Conservation (phyloP, 2,888 invertebrate genomes). For the Dusona sp. region DNA sequence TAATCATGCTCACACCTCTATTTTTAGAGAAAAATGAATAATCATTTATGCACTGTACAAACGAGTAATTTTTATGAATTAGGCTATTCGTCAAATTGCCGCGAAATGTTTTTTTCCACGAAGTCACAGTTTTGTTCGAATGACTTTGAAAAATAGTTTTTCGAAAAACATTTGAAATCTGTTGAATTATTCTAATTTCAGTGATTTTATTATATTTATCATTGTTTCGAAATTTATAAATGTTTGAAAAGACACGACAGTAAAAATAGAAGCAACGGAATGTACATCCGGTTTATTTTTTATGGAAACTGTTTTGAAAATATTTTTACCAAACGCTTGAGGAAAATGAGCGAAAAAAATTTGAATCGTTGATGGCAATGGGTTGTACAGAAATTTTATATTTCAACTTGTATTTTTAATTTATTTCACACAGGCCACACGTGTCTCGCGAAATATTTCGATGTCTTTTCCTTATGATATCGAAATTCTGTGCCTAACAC, state of each 20-base stretch:
- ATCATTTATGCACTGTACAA: not conserved
- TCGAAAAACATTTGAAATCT: not conserved
- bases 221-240: not conserved
- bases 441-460: not conserved
- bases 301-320: not conserved
- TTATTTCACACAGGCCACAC: not conserved
- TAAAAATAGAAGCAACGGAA: no score
- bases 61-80: not conserved
- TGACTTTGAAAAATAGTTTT: not conserved
- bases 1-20: constrained; percentile 32
- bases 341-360: no score
- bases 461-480: not conserved
- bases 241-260: not conserved
- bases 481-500: not conserved
- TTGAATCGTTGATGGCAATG: not conserved
- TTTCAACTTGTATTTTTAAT: not conserved
- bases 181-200: not conserved
- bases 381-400: not conserved
- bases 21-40: constrained; percentile 36
- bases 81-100: not conserved
- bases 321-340: not conserved
- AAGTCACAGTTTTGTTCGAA: not conserved
- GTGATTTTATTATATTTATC: no score
- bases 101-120: not conserved
- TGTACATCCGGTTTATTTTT: no score